A percentile compares a stretch with the other conserved stretches of the same genome.
Evolutionary conservation across 2,888 invertebrate genomes (phyloP).

Genomic region (Lasioglossum morio): DNA sequence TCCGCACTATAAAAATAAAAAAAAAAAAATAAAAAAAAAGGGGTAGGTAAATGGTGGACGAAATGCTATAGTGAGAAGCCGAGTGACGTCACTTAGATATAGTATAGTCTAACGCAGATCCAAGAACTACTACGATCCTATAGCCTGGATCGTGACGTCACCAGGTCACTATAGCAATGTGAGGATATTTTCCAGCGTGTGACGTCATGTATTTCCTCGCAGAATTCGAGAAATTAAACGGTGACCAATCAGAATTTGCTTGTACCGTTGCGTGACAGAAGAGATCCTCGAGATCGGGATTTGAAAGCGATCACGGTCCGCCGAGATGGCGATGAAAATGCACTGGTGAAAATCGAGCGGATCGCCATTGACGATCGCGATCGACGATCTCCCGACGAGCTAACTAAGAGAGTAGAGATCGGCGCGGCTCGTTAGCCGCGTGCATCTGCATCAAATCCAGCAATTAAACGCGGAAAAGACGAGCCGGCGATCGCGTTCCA

Average conservation of each 20-base stretch:
- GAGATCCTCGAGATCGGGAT: conserved; percentile 16
- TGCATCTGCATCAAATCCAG: conserved; percentile 43
- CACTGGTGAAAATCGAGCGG: conserved; percentile 27
- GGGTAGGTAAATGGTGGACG: too few species aligned
- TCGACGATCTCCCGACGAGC: conserved; percentile 4
- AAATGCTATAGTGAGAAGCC: too few species aligned
- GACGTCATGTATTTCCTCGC: too few species aligned
- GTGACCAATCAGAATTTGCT: background rate
- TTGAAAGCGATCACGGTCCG: conserved; percentile 16
- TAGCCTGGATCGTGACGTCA: too few species aligned
- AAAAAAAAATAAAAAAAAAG: too few species aligned
- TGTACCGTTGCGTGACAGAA: conserved; percentile 23
- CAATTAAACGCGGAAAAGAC: conserved; percentile 45
- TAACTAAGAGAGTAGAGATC: background rate
- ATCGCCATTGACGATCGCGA: conserved; percentile 23
- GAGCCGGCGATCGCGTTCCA: conserved; percentile 30
- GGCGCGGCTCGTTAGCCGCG: conserved; percentile 39
- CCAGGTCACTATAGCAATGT: too few species aligned
- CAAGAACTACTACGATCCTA: too few species aligned
- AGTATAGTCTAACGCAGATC: too few species aligned
- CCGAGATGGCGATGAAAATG: conserved; percentile 20
- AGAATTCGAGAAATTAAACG: background rate
- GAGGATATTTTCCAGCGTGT: too few species aligned
- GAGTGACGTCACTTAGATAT: too few species aligned
- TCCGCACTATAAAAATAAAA: too few species aligned